Evolutionary conservation across 2,797 vertebrate genomes (phyloP), one percentile per base, ranked within the genome.

Genomic region (Steatocranus sp.): DNA sequence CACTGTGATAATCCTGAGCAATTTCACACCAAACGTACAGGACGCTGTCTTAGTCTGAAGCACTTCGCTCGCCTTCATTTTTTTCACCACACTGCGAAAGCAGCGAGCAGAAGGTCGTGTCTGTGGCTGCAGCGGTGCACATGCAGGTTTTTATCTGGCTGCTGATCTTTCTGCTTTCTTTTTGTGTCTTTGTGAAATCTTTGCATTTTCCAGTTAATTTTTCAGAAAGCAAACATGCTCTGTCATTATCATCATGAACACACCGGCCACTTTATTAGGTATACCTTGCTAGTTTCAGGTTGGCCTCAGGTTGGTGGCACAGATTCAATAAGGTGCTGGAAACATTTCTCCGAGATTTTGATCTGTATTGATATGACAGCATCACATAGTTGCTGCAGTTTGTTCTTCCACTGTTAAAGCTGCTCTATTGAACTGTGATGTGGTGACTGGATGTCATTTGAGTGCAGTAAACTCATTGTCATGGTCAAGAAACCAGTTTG

Each of bases 281-380:
- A 43, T 41, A 25, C 5, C 3, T 6, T 25, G 38, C 38, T 43
- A 70, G 63, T 70, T 11, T 27, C 14, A 43, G 20, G 20, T 68
- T 27, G 38, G 15, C 15, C 23, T n/a, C n/a, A n/a, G n/a, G n/a
- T n/a, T n/a, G n/a, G 2, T 46, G 38, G 0, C 23, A 46, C 38
- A 70, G 36, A 70, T 27, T 27, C 15, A 46, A 0, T 27, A 8
- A 27, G 66, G 38, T 17, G 66, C 66, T 5, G 66, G 23, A 46
- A 11, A 46, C 38, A 17, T 25, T 43, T 10, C 63, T 7, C 54
- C 0, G 1, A 70, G 15, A 27, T 46, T 70, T 70, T 70, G 38
- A 25, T 27, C 15, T 0, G 10, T 46, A 18, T 25, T 18, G 1
- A 27, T 9, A 27, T 25, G 0, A 68, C 0, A 0, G 6, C 14